Base-by-base conservation (phyloP, 2,113 vertebrate species). In the Tringa solitaria region DNA sequence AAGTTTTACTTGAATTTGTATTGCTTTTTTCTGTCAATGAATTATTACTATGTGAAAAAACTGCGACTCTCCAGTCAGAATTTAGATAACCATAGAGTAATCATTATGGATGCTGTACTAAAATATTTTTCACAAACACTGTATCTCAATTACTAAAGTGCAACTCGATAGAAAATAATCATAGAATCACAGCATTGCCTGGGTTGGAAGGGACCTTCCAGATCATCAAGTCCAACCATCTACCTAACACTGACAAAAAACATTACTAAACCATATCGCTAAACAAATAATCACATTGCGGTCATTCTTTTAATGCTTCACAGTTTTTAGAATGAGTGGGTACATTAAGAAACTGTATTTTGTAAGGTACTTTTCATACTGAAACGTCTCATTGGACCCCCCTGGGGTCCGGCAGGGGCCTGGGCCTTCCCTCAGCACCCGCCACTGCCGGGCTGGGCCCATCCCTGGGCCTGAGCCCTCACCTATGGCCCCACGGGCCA, bases 401-500 rank as follows among this genome's bases (percentile, higher is more conserved):
- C 35, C 57, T 9, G 30, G 4, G 4, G 14, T 26, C n/a, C 20
- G 35, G 2, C 6, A 2, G 23, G 72, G 13, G 26, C 4, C 7
- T 13, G 56, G 26, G 15, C 30, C 17, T 10, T 9, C 57, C 5
- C 22, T 2, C 14, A 69, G 33, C 1, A 2, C 46, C 13, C 0
- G 3, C 33, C 0, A 0, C 9, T 16, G 32, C 41, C 6, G 3
- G 67, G 33, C 4, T 2, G 10, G 21, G n/a, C 6, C 14, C 1
- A 8, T 12, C 53, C 45, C 9, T 0, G 33, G 33, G 53, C 18
- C 7, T 1, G 1, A 14, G 43, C 10, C 14, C 18, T 0, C 3
- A 6, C 27, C 51, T 32, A 17, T 19, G 53, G 41, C 48, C 48
- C 54, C 2, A 1, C 5, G 35, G 8, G 27, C 37, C 67, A 57